These are phyloP conservation scores for Drosophila serrata DNA, from an alignment of 1,140 invertebrate genomes.

Conservation along the genomic window DNA sequence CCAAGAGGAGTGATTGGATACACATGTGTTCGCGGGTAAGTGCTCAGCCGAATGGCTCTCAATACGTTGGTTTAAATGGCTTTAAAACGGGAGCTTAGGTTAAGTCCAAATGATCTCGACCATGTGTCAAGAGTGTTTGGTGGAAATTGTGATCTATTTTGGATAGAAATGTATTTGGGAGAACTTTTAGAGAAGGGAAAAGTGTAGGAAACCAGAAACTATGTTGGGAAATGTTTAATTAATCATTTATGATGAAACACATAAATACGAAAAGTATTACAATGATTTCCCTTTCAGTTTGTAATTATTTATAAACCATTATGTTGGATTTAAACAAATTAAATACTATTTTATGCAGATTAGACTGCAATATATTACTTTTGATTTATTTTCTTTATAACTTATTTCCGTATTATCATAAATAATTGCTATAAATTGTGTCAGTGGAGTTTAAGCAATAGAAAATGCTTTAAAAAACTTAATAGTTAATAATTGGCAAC, in stretches of 20 bases:
- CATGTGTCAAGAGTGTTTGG: constrained; percentile 20
- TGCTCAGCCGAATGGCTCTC: constrained; percentile 23
- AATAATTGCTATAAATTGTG: neutral
- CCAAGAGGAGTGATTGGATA: constrained; percentile 56
- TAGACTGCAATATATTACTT: neutral
- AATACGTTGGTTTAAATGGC: constrained; percentile 27
- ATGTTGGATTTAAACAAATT: neutral
- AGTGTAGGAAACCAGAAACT: no score
- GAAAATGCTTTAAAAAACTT: neutral
- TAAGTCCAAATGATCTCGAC: constrained; percentile 23
- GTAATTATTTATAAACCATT: neutral
- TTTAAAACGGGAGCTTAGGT: constrained; percentile 38
- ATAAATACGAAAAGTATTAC: no score
- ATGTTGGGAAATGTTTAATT: neutral
- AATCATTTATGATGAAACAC: neutral
- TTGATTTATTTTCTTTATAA: neutral
- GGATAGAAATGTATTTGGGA: neutral
- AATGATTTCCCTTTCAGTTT: neutral
- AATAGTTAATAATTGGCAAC: no score
- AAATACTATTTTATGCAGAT: neutral
- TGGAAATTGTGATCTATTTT: constrained; percentile 16
- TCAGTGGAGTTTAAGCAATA: neutral
- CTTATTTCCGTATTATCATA: neutral
- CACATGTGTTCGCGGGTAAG: constrained; percentile 70
- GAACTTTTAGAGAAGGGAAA: neutral